These are phyloP conservation scores for Melopsittacus undulatus DNA, from an alignment of 2,797 vertebrate genomes.

Conservation along the genomic window DNA sequence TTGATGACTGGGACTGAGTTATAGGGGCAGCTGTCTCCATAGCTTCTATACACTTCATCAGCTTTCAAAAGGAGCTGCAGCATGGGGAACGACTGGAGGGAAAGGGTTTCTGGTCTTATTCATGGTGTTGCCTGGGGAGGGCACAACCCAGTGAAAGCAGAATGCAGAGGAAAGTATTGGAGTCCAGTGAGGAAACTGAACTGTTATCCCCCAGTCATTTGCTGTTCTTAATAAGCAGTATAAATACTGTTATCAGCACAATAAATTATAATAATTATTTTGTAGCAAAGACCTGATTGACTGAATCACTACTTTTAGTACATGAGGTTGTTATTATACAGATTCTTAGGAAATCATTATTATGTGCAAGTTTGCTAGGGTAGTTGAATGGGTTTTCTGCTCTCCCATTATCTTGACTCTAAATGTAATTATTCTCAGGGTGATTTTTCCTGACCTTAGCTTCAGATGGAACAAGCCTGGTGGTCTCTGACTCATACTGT, in stretches of 20 bases:
- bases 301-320: slow-evolving; percentile 22
- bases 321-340: background rate
- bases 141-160: background rate
- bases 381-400: slow-evolving; percentile 17
- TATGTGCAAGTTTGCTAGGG: background rate
- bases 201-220: background rate
- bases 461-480: slow-evolving; percentile 53
- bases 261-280: slow-evolving; percentile 57
- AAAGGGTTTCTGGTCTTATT: background rate
- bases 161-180: background rate
- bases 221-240: slow-evolving; percentile 30
- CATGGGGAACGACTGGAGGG: accelerated
- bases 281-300: slow-evolving; percentile 27
- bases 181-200: background rate
- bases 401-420: slow-evolving; percentile 39
- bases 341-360: slow-evolving; percentile 28
- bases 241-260: slow-evolving; percentile 33
- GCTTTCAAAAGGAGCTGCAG: background rate
- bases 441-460: slow-evolving; percentile 32
- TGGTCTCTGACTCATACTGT: slow-evolving; percentile 62
- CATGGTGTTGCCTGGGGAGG: background rate
- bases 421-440: slow-evolving; percentile 34
- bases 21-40: background rate
- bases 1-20: background rate
- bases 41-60: background rate